Base-by-base conservation (phyloP, 2,113 vertebrate genomes). In the Zosterops pallidus region DNA sequence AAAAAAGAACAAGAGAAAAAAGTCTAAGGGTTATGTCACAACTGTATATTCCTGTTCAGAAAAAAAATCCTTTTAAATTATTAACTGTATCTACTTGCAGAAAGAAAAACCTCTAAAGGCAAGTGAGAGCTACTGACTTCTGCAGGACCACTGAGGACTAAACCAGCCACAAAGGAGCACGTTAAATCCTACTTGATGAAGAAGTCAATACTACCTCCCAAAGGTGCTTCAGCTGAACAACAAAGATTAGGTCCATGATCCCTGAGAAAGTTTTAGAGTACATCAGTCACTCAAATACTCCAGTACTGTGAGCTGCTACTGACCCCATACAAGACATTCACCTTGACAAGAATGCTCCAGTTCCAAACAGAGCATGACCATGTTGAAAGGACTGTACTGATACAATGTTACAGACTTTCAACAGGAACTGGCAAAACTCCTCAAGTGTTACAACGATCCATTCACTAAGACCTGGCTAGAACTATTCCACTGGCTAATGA, bases 351-450 rank as follows among this genome's bases (percentile, higher is more conserved):
- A 80, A 53, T 1, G 8, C 8, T 56, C 33, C 33, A 12, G 23
- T 46, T 57, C 60, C 59, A 79, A 37, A 67, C 31, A 37, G 20
- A 77, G 56, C 41, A 41, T 39, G 60, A 25, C 64, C 46, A 23
- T 14, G 62, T 33, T 35, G n/a, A 41, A 93, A 75, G 46, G 23
- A 65, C 21, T 16, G 74, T 8, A 39, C 16, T 42, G 23, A 79
- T 47, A 53, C 0, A 77, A 72, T 0, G 0, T 55, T 17, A 24
- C 46, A 72, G n/a, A n/a, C 26, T 68, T 93, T 17, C 23, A 86
- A 89, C 4, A 75, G 23, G 16, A 89, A 26, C 35, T 62, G 16
- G 20, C 60, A 72, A 72, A 93, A 56, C 16, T 71, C 75, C 77
- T 83, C 52, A 33, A 79, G 21, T 28, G 83, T 74, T 76, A 19